phyloP scores from a whole-genome alignment of 2,888 invertebrate species.

The Sycophila texana region DNA sequence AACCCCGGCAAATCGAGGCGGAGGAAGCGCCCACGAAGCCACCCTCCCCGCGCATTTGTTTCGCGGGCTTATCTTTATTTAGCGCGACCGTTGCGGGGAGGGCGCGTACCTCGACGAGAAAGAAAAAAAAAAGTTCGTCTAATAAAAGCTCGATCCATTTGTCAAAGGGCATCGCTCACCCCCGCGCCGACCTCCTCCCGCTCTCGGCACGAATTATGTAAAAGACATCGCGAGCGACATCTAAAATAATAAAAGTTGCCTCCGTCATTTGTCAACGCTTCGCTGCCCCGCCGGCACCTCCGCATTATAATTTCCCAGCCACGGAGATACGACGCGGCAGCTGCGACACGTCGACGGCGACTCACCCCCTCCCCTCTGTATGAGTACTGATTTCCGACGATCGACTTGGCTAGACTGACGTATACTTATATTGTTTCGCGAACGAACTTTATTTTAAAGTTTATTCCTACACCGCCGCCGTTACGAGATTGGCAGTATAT shows the following conservation, averaged over 20 bases:
- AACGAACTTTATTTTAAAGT: conserved; percentile 40
- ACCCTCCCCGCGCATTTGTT: conserved; percentile 31
- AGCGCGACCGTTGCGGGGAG: conserved; percentile 62
- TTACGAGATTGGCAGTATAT: conserved; percentile 17
- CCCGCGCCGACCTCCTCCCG: background rate
- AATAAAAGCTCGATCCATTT: conserved; percentile 73
- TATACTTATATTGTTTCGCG: conserved; percentile 41
- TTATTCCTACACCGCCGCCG: conserved; percentile 29
- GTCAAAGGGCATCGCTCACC: conserved; percentile 65
- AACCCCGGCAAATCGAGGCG: conserved; percentile 15
- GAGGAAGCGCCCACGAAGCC: conserved; percentile 29
- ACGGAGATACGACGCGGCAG: conserved; percentile 59
- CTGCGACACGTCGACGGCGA: conserved; percentile 56
- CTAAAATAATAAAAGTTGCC: conserved; percentile 76
- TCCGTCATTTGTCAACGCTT: conserved; percentile 75
- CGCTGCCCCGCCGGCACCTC: conserved; percentile 32
- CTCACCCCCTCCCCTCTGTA: background rate
- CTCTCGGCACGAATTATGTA: conserved; percentile 68
- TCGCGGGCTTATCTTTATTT: conserved; percentile 69
- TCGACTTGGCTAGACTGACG: conserved; percentile 17
- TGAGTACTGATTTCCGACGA: conserved; percentile 52
- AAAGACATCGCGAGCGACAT: conserved; percentile 70
- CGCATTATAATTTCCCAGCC: conserved; percentile 63
- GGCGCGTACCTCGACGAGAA: conserved; percentile 62
- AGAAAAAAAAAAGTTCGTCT: conserved; percentile 67